Percentiles rank a stretch among this genome's conserved stretches.
Conservation (phyloP, 1,140 invertebrate genomes). For the Cotesia glomerata region DNA sequence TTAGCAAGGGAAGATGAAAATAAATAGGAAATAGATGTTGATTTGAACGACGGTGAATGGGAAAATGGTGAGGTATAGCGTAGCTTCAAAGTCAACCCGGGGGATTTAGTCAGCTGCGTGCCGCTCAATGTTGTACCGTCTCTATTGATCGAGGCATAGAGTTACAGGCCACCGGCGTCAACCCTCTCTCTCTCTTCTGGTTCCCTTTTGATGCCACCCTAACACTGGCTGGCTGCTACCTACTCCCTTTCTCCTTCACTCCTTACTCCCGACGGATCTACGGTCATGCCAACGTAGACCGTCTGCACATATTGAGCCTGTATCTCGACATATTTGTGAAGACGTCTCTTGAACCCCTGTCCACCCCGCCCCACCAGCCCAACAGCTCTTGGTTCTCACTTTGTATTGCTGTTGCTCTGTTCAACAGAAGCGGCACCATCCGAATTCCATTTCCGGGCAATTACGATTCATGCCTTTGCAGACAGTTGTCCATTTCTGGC, state of each 20-base stretch:
- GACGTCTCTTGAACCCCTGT: slow-evolving; percentile 2
- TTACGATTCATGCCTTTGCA: slow-evolving; percentile 52
- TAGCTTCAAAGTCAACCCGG: not conserved
- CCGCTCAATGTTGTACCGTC: slow-evolving; percentile 54
- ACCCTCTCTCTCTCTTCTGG: slow-evolving; percentile 37
- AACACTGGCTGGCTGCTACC: slow-evolving; percentile 31
- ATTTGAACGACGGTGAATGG: not conserved
- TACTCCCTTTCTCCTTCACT: not conserved
- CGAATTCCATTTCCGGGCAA: slow-evolving; percentile 58
- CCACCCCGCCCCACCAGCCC: slow-evolving; percentile 10
- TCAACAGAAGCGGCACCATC: slow-evolving; percentile 45
- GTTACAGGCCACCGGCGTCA: slow-evolving; percentile 57
- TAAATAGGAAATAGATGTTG: not conserved
- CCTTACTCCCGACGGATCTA: slow-evolving; percentile 7
- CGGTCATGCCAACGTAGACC: slow-evolving; percentile 20
- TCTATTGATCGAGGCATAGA: slow-evolving; percentile 61
- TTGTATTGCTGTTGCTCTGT: slow-evolving; percentile 15
- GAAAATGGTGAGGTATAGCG: not conserved
- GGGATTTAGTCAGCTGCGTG: slow-evolving; percentile 47
- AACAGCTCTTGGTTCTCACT: not conserved
- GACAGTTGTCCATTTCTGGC: not conserved
- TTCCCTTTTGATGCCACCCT: slow-evolving; percentile 32
- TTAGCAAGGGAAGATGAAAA: not conserved
- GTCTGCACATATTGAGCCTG: slow-evolving; percentile 21
- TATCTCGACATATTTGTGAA: slow-evolving; percentile 22